Evolutionary conservation across 2,888 invertebrate genomes (phyloP).

Genomic region (Uropetala carovei): DNA sequence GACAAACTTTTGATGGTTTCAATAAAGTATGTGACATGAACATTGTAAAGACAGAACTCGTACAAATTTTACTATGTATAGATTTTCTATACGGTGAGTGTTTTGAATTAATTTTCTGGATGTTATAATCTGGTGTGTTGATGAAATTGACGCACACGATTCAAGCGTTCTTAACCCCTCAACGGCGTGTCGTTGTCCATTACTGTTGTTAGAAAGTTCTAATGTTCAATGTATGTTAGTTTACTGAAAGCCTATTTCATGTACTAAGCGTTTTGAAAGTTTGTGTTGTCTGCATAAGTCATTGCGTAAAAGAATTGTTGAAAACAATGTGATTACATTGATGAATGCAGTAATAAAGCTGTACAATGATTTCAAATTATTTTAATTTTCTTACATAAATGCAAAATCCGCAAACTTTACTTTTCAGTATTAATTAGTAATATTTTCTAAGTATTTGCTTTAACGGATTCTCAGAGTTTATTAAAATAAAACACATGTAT

Average conservation of each 20-base stretch:
- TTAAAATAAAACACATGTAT: too few species aligned
- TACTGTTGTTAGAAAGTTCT: constrained; percentile 68
- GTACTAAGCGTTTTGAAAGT: constrained; percentile 67
- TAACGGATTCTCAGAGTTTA: too few species aligned
- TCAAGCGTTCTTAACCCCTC: constrained; percentile 59
- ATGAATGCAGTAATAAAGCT: constrained; percentile 84
- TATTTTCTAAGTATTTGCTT: too few species aligned
- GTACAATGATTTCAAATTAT: constrained; percentile 82
- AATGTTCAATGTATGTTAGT: constrained; percentile 68
- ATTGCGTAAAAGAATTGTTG: constrained; percentile 67
- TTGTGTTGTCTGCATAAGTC: constrained; percentile 68
- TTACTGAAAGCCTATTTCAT: constrained; percentile 67
- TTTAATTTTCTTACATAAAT: constrained; percentile 29
- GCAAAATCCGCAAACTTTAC: not conserved
- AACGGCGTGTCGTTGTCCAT: constrained; percentile 67
- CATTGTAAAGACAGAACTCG: constrained; percentile 67
- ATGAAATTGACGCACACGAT: constrained; percentile 68
- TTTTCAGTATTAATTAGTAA: too few species aligned
- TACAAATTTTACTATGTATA: constrained; percentile 68
- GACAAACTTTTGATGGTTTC: constrained; percentile 59
- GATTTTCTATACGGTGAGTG: constrained; percentile 66
- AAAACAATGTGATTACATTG: constrained; percentile 74
- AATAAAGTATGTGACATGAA: constrained; percentile 51
- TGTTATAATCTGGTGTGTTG: constrained; percentile 67
- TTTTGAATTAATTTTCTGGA: constrained; percentile 66